Base-by-base conservation (phyloP, 2,888 invertebrate genomes). In the Cataglyphis rosenhaueri region DNA sequence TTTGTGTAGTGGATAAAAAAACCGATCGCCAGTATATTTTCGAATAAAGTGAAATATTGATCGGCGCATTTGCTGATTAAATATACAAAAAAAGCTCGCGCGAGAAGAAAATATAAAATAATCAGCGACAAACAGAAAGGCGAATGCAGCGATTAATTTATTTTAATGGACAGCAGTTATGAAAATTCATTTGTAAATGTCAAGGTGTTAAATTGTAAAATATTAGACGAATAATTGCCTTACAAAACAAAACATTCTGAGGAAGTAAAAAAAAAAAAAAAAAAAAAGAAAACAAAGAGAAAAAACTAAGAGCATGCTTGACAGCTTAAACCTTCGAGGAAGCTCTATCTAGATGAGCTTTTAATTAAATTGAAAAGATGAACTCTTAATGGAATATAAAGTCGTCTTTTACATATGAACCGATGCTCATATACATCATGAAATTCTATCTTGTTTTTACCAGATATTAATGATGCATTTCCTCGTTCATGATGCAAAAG, bases 331-430 rank as follows among this genome's bases (percentile, higher is more conserved):
- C 35, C 65, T 82, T 61, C 78, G 35, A 66, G 32, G 68, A 78
- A 66, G 65, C 78, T 82, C 48, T 59, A 65, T 52, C 70, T 79
- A 57, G 70, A 82, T 76, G 76, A 84, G 84, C 84, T 84, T 84
- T 82, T 82, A 84, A 82, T 82, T 82, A 76, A 84, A 84, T 84
- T 70, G 57, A 82, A 59, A 82, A 64, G 84, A 84, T 75, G 70
- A 82, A 64, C 75, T 29, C 48, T 75, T 75, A 82, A 84, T 82
- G 68, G 78, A 82, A 82, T 82, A 81, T 81, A 52, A 73, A 81
- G 75, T 81, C 62, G 64, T 41, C 62, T 81, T 76, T 52, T 25
- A 62, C 15, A 73, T 32, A 71, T 81, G 75, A 73, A 81, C 74
- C 12, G 62, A 5, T 41, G 52, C 48, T 66, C 44, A 41, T 57